phyloP scores from a whole-genome alignment of 2,888 invertebrate genomes.

The Electrophaes corylata region DNA sequence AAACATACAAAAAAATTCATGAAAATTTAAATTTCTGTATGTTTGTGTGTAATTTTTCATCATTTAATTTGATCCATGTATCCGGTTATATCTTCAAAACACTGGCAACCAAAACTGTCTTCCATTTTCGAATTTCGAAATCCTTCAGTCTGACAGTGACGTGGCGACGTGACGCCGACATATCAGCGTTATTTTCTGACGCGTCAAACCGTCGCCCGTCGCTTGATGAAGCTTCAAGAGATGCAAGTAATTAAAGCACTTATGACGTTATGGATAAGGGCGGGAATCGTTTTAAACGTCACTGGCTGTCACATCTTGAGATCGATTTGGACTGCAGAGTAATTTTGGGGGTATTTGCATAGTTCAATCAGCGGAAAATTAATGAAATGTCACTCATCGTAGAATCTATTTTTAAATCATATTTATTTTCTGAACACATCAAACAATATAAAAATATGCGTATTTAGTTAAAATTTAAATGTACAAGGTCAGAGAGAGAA shows the following conservation, averaged over 20 bases:
- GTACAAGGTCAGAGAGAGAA: no score
- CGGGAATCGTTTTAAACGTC: constrained; percentile 20
- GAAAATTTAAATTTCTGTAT: not conserved
- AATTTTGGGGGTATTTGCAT: constrained; percentile 30
- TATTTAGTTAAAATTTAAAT: no score
- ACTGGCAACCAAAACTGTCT: constrained; percentile 24
- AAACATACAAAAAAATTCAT: not conserved
- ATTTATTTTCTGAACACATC: not conserved
- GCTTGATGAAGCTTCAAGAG: constrained; percentile 27
- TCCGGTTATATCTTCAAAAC: constrained; percentile 6
- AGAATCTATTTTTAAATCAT: not conserved
- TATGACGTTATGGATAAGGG: constrained; percentile 20
- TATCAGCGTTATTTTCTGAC: constrained; percentile 30
- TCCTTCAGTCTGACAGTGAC: constrained; percentile 29
- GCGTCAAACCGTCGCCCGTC: constrained; percentile 22
- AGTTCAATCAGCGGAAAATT: constrained; percentile 30
- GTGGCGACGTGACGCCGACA: constrained; percentile 23
- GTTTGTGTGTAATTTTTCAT: not conserved
- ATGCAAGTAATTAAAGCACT: constrained; percentile 34
- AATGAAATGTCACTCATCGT: constrained; percentile 22
- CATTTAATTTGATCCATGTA: not conserved
- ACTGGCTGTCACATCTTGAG: constrained; percentile 31
- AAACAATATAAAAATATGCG: no score
- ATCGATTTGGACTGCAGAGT: constrained; percentile 30
- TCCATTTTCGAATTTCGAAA: constrained; percentile 27